A percentile compares a stretch with the other conserved stretches of the same genome.
phyloP scores from a whole-genome alignment of 2,797 vertebrate species.

The Leptatherina wallacei region DNA sequence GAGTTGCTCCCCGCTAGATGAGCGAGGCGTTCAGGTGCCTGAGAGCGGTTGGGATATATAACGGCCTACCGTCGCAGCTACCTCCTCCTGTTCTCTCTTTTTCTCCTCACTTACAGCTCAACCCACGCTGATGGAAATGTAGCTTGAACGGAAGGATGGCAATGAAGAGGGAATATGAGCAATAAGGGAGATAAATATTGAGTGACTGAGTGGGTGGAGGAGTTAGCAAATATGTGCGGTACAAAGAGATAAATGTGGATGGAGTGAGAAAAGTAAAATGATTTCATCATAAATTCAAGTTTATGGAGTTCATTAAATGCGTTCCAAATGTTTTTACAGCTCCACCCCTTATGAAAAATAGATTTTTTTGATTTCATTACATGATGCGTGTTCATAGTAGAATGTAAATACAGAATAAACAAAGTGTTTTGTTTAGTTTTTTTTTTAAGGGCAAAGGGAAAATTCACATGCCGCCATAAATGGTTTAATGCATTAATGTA shows the following conservation, averaged over 20 bases:
- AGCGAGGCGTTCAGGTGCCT: constrained; percentile 58
- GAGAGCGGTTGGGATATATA: constrained; percentile 45
- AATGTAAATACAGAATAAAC: not conserved
- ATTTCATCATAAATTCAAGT: constrained; percentile 26
- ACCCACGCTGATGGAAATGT: constrained; percentile 46
- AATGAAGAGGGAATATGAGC: constrained; percentile 42
- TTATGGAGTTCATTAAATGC: constrained; percentile 16
- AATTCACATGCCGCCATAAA: not conserved
- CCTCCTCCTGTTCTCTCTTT: constrained; percentile 45
- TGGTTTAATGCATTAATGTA: too few relatives aligned
- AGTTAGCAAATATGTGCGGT: constrained; percentile 58
- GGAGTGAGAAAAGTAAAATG: constrained; percentile 23
- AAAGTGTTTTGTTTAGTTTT: not conserved
- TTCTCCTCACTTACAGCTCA: constrained; percentile 44
- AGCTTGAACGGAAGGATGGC: constrained; percentile 18
- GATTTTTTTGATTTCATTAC: not conserved
- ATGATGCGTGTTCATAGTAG: not conserved
- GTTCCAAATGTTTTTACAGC: constrained; percentile 10
- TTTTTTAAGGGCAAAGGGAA: not conserved
- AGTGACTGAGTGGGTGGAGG: constrained; percentile 51
- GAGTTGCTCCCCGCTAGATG: constrained; percentile 28
- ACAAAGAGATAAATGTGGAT: constrained; percentile 52
- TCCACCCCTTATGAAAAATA: not conserved
- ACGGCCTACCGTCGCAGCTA: constrained; percentile 16
- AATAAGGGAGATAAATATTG: constrained; percentile 57